A percentile compares a stretch with the other conserved stretches of the same genome.
Conservation (phyloP, 2,888 invertebrate genomes). For the Caenorhabditis macrosperma region DNA sequence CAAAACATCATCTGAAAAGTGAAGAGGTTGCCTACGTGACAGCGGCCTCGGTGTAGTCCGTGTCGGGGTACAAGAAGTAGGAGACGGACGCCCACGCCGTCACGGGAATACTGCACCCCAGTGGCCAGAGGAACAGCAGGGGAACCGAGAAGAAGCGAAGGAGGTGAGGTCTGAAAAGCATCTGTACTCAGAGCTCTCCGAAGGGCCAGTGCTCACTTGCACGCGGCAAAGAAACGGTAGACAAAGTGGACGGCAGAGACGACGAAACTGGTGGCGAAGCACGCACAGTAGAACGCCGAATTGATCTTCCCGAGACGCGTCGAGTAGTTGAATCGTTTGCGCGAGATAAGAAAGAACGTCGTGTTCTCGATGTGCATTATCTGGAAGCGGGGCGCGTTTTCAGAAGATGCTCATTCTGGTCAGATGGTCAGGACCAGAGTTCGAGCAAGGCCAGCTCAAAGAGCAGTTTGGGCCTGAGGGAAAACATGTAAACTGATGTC, state of each 20-base stretch:
- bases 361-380: slow-evolving; percentile 52
- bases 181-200: not conserved
- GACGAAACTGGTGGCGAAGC: slow-evolving; percentile 46
- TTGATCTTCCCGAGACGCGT: slow-evolving; percentile 47
- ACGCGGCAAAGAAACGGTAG: slow-evolving; percentile 50
- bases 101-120: slow-evolving; percentile 32
- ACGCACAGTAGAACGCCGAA: slow-evolving; percentile 43
- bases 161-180: slow-evolving; percentile 35
- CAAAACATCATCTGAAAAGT: not conserved
- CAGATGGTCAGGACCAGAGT: no score
- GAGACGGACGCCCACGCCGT: slow-evolving; percentile 54
- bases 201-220: slow-evolving; percentile 23
- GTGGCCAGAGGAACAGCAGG: slow-evolving; percentile 36
- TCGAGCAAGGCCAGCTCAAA: no score
- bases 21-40: slow-evolving; percentile 28
- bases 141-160: slow-evolving; percentile 29
- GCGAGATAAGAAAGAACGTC: slow-evolving; percentile 46
- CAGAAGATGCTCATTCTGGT: not conserved
- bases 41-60: slow-evolving; percentile 42
- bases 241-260: slow-evolving; percentile 42
- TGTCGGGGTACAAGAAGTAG: slow-evolving; percentile 53
- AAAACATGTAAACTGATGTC: no score
- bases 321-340: slow-evolving; percentile 35
- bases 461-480: no score
- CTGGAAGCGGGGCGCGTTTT: not conserved